Evolutionary conservation across 2,888 invertebrate genomes (phyloP).

Genomic region (Gryllus longicercus): DNA sequence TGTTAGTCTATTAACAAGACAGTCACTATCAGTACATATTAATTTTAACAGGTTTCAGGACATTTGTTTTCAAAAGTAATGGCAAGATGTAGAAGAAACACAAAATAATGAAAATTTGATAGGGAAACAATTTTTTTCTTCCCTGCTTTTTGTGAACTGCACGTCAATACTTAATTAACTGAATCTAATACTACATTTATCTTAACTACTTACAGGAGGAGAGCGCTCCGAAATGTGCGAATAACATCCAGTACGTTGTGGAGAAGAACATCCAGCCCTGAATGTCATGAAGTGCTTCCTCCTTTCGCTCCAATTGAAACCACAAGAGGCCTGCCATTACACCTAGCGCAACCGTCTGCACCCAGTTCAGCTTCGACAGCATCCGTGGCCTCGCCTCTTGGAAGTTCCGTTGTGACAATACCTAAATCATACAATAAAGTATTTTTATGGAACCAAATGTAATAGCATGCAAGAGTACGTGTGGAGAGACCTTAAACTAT

Average conservation of each 20-base stretch:
- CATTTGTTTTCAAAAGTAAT: background rate
- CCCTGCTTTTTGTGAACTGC: no score
- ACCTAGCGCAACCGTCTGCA: slow-evolving; percentile 69
- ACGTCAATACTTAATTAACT: background rate
- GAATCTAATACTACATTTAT: no score
- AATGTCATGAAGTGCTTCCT: slow-evolving; percentile 70
- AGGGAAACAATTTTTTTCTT: no score
- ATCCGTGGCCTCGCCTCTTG: slow-evolving; percentile 71
- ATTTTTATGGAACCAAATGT: no score
- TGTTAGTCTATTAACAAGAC: no score
- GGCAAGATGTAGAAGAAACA: background rate
- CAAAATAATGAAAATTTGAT: no score
- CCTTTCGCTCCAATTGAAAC: slow-evolving; percentile 72
- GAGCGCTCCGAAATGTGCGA: slow-evolving; percentile 72
- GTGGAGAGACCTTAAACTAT: no score
- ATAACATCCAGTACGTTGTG: slow-evolving; percentile 78
- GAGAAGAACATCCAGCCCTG: slow-evolving; percentile 84
- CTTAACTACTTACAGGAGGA: slow-evolving; percentile 64
- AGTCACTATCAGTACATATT: no score
- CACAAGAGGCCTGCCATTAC: slow-evolving; percentile 71
- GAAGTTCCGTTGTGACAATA: slow-evolving; percentile 71
- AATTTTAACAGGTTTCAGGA: no score
- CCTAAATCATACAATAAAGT: slow-evolving; percentile 43
- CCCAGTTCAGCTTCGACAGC: slow-evolving; percentile 72
- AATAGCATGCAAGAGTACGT: no score